Base-by-base conservation (phyloP, 1,140 invertebrate species). In the Penaeus chinensis region DNA sequence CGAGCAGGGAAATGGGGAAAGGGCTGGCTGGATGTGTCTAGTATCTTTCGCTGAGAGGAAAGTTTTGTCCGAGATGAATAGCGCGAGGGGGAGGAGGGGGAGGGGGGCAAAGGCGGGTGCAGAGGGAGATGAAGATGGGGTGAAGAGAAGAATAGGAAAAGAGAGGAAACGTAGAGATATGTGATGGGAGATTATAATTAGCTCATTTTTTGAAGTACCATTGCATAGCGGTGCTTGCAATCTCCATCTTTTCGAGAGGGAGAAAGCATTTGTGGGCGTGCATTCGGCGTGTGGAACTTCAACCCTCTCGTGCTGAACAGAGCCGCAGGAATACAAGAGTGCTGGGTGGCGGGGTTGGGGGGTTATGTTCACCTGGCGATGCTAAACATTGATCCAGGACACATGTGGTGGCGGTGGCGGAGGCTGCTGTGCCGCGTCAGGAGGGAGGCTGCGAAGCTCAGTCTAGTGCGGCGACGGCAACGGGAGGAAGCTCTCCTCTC, bases 271-370 rank as follows among this genome's bases (percentile, higher is more conserved):
- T 54, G 10, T 16, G 10, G 54, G 54, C 10, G 16, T 54, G 54
- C 54, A 54, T 54, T 54, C 54, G 10, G 54, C 2, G 11, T 54
- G 54, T 54, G 11, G 54, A 16, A 16, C 54, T 13, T 54, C 54
- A 54, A 54, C 16, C 54, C 47, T 54, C 42, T 79, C 24, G 24
- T 32, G 47, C 77, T 79, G 54, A 27, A 42, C 24, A 60, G 77
- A 22, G 7, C 32, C 42, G 47, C 61, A 47, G 18, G 19, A 79
- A 79, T 79, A 79, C 22, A 22, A 47, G 24, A 24, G 42, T 79
- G 77, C 32, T 79, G 77, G n/a, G 77, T 79, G n/a, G 77, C 42
- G n/a, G 27, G 32, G 74, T 32, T 2, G 37, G 47, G n/a, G 66
- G 74, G 32, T 32, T 24, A 19, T 32, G n/a, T 71, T 32, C 32